Conservation (phyloP, 2,888 invertebrate species). For the Diplazon laetatorius region DNA sequence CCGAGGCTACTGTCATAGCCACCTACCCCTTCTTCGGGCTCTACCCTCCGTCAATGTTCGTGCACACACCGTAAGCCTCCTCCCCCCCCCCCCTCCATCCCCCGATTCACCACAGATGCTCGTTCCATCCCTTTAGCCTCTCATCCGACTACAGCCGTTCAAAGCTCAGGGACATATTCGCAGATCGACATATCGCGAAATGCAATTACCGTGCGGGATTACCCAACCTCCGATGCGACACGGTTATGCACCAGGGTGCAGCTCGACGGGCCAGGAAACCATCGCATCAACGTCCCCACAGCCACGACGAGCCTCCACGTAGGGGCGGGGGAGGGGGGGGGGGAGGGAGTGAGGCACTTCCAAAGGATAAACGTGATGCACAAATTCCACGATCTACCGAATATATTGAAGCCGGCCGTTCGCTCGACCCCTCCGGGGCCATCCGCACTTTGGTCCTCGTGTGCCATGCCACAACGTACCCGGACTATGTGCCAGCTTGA, state of each 20-base stretch:
- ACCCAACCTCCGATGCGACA: slow-evolving; percentile 60
- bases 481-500: slow-evolving; percentile 21
- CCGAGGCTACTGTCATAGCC: not conserved
- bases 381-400: slow-evolving; percentile 60
- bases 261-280: slow-evolving; percentile 39
- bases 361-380: slow-evolving; percentile 58
- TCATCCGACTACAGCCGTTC: slow-evolving; percentile 65
- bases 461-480: slow-evolving; percentile 2
- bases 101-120: no score
- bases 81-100: slow-evolving; percentile 4
- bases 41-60: not conserved
- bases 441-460: slow-evolving; percentile 31
- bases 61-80: not conserved
- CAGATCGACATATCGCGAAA: slow-evolving; percentile 77
- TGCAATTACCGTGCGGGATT: slow-evolving; percentile 78
- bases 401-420: slow-evolving; percentile 54
- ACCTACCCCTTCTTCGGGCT: slow-evolving; percentile 1
- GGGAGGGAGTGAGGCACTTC: no score
- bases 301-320: not conserved
- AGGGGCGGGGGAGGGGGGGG: no score
- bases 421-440: slow-evolving; percentile 42
- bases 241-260: slow-evolving; percentile 59
- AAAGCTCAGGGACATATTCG: slow-evolving; percentile 72
- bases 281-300: slow-evolving; percentile 29
- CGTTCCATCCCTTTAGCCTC: slow-evolving; percentile 38